Conservation (phyloP, 1,140 invertebrate species). For the Druon quercuslanigerum region DNA sequence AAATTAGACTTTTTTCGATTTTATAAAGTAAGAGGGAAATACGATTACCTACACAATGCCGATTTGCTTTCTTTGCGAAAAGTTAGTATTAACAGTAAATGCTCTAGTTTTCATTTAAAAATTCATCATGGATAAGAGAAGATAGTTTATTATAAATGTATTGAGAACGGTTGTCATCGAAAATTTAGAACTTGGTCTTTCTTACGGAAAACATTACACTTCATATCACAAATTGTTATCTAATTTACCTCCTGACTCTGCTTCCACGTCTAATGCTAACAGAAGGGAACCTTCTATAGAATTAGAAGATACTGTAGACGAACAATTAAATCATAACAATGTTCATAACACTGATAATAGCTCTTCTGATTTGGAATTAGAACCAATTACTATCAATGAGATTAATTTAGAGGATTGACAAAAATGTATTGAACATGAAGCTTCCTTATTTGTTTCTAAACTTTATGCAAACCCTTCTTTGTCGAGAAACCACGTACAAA, state of each 20-base stretch:
- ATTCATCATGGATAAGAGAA: background rate
- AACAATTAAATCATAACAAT: background rate
- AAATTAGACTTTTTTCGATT: no score
- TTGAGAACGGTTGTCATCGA: background rate
- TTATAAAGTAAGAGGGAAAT: no score
- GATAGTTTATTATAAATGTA: background rate
- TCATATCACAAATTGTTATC: conserved; percentile 15
- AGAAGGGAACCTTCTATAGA: background rate
- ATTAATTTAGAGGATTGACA: no score
- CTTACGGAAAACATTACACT: background rate
- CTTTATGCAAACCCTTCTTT: no score
- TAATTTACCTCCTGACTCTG: conserved; percentile 13
- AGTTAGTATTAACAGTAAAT: background rate
- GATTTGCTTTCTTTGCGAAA: background rate
- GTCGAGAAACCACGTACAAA: no score
- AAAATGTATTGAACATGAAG: no score
- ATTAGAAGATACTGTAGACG: background rate
- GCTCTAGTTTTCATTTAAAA: background rate
- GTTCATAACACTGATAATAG: background rate
- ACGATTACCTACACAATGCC: background rate
- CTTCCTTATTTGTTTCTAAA: no score
- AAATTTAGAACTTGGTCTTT: background rate
- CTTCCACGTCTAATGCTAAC: no score
- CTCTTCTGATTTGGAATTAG: no score
- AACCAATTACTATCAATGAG: no score